A percentile compares a stretch with the other conserved stretches of the same genome.
These are phyloP conservation scores for Phyllotreta cruciferae DNA, from an alignment of 2,888 invertebrate species.

Conservation along the genomic window DNA sequence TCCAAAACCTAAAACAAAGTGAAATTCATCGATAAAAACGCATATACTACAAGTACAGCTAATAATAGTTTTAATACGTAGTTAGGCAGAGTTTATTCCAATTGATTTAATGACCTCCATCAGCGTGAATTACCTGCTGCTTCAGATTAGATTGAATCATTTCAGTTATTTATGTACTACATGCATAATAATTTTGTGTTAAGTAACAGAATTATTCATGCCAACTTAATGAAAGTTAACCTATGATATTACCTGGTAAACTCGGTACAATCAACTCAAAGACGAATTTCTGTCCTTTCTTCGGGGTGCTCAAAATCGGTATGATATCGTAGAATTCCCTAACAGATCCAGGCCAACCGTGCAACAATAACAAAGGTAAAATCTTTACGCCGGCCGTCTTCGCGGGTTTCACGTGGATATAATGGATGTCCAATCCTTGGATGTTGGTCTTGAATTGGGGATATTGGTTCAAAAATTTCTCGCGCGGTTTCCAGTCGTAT, in stretches of 20 bases:
- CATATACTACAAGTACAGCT: no score
- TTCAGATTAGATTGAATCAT: no score
- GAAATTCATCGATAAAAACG: no score
- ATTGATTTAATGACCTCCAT: conserved; percentile 76
- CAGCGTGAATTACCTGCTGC: conserved; percentile 57
- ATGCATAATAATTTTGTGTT: no score
- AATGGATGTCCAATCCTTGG: conserved; percentile 72
- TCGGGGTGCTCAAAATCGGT: conserved; percentile 68
- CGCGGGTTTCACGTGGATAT: conserved; percentile 63
- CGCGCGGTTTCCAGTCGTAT: conserved; percentile 75
- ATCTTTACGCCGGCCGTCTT: conserved; percentile 57
- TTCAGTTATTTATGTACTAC: no score
- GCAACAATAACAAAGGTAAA: conserved; percentile 74
- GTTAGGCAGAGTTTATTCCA: conserved; percentile 66
- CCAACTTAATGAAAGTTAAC: no score
- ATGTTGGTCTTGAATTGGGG: conserved; percentile 76
- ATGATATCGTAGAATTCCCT: conserved; percentile 84
- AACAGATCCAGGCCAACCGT: conserved; percentile 92
- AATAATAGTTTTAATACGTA: no score
- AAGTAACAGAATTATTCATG: no score
- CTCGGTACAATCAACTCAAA: conserved; percentile 70
- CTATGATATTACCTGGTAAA: conserved; percentile 66
- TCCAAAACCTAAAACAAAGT: conserved; percentile 43
- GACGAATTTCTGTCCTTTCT: conserved; percentile 63
- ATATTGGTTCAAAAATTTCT: conserved; percentile 69